Conservation (phyloP, 2,113 vertebrate species). For the Mobula birostris region DNA sequence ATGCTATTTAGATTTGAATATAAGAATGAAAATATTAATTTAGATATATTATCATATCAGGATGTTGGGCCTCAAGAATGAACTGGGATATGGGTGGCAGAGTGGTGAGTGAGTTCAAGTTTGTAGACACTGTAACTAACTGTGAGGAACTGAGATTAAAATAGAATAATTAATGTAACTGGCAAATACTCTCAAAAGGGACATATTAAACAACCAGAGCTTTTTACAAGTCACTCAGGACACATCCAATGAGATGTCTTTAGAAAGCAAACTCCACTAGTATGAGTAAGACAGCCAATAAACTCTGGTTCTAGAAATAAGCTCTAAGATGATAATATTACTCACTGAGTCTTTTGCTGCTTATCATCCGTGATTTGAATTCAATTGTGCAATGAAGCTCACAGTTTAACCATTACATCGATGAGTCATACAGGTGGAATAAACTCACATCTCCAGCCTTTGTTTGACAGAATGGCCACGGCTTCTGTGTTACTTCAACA, state of each 20-base stretch:
- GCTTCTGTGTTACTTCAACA: not conserved
- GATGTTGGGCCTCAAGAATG: too few relatives aligned
- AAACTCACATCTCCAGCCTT: not conserved
- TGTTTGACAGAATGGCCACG: not conserved
- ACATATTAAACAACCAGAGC: not conserved
- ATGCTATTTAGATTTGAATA: too few relatives aligned
- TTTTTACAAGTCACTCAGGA: not conserved
- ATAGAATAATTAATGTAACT: not conserved
- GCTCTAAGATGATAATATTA: not conserved
- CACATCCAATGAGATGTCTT: not conserved
- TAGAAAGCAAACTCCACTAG: not conserved
- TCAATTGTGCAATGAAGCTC: not conserved
- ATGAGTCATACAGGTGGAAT: not conserved
- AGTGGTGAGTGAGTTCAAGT: not conserved
- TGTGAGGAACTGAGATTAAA: not conserved
- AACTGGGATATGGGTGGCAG: too few relatives aligned
- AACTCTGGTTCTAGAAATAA: not conserved
- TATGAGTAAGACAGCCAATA: not conserved
- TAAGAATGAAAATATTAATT: too few relatives aligned
- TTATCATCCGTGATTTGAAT: not conserved
- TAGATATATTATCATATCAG: too few relatives aligned
- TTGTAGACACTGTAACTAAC: not conserved
- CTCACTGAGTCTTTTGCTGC: not conserved
- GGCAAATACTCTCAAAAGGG: not conserved
- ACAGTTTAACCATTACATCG: not conserved